phyloP scores from a whole-genome alignment of 2,888 invertebrate genomes.

The Pachydiplax longipennis region DNA sequence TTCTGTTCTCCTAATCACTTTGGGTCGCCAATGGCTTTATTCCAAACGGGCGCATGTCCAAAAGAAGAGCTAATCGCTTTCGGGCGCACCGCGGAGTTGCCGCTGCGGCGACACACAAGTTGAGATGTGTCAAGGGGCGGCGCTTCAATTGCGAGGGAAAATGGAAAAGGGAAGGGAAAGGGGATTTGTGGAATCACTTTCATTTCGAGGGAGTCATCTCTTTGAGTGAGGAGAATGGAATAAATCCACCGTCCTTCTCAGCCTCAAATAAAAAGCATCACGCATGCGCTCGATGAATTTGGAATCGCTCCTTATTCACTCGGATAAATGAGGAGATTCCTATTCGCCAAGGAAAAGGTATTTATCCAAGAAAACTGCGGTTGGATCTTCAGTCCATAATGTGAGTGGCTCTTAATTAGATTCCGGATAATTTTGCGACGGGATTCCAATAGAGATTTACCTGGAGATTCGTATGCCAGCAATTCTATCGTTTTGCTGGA shows the following conservation, averaged over 20 bases:
- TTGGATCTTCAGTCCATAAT: no score
- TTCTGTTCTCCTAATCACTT: neutral
- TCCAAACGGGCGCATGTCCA: neutral
- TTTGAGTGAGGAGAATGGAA: slow-evolving; percentile 5
- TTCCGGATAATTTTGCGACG: no score
- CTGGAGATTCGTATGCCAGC: no score
- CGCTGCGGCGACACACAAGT: neutral
- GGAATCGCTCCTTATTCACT: neutral
- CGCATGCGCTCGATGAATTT: no score
- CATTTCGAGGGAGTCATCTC: neutral
- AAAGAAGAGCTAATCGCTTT: neutral
- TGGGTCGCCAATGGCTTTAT: neutral
- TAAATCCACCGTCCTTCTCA: neutral
- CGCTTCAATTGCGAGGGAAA: no score
- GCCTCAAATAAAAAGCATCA: no score
- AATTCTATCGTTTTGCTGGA: no score
- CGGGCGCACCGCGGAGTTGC: neutral
- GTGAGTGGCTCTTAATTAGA: no score
- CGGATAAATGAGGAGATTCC: neutral
- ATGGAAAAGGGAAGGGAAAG: neutral
- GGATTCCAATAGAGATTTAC: no score
- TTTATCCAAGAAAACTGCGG: no score
- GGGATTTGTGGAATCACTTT: neutral
- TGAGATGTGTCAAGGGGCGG: neutral
- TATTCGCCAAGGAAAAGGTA: no score